Percentiles rank a stretch among this genome's conserved stretches.
These are phyloP conservation scores for Jaculus jaculus DNA, from an alignment of 2,113 vertebrate genomes.

Conservation along the genomic window DNA sequence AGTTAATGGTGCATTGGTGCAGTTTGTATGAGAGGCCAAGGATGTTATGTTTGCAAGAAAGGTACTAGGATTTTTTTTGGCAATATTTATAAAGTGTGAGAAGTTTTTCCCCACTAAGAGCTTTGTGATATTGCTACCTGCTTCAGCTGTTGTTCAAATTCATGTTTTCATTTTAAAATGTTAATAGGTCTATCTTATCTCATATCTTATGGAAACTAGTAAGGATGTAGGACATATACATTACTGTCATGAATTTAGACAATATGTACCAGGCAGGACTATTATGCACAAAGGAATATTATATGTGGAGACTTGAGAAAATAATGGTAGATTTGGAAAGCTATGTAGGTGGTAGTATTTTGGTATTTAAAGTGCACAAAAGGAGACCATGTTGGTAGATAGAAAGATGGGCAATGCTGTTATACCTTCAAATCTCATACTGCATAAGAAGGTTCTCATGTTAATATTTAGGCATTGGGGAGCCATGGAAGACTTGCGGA, in stretches of 20 bases:
- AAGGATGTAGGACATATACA: conserved; percentile 5
- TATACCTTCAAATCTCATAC: background rate
- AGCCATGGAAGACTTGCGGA: background rate
- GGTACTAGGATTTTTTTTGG: background rate
- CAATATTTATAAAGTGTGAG: background rate
- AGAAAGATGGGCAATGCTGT: background rate
- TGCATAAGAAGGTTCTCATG: background rate
- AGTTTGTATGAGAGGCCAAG: conserved; percentile 33
- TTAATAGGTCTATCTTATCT: background rate
- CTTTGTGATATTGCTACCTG: conserved; percentile 16
- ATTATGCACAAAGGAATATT: background rate
- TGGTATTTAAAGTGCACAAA: conserved; percentile 16
- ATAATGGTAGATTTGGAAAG: conserved; percentile 10
- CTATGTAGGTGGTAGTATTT: background rate
- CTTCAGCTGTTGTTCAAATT: conserved; percentile 21
- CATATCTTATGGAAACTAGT: conserved; percentile 15
- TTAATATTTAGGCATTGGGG: background rate
- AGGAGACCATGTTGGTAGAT: background rate
- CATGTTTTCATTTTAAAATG: conserved; percentile 11
- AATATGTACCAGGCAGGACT: background rate
- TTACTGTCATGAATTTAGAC: background rate
- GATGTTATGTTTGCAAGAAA: conserved; percentile 36
- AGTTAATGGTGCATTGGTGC: background rate
- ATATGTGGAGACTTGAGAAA: background rate
- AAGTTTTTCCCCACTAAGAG: background rate